Evolutionary conservation across 2,888 invertebrate genomes (phyloP).

Genomic region (Trileptium ribeirensis): DNA sequence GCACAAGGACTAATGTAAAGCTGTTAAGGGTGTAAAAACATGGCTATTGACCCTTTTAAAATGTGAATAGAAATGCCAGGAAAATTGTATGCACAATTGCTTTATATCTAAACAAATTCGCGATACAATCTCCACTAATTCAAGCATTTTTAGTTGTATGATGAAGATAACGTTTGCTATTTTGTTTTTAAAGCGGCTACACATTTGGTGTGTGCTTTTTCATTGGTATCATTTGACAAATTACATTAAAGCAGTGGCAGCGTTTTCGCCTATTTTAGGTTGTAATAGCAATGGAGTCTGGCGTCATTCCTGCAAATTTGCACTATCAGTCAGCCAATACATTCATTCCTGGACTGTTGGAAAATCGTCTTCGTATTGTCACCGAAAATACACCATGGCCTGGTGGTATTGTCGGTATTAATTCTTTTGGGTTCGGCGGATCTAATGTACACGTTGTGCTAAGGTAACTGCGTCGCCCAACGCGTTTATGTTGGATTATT

Average conservation of each 20-base stretch:
- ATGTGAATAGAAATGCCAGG: too few species aligned
- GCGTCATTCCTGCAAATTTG: conserved; percentile 1
- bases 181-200: too few species aligned
- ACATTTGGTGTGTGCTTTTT: too few species aligned
- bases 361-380: conserved; percentile 84
- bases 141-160: too few species aligned
- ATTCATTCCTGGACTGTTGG: conserved; percentile 78
- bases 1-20: too few species aligned
- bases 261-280: background rate
- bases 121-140: too few species aligned
- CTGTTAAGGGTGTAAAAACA: too few species aligned
- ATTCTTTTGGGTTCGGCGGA: conserved; percentile 97
- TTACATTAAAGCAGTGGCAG: background rate
- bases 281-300: background rate
- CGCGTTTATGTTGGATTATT: background rate
- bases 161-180: too few species aligned
- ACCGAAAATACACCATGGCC: conserved; percentile 72
- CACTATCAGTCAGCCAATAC: conserved; percentile 63
- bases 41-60: too few species aligned
- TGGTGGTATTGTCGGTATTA: conserved; percentile 66
- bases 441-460: conserved; percentile 54
- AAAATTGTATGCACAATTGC: too few species aligned
- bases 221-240: too few species aligned
- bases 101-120: too few species aligned
- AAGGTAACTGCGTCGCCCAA: conserved; percentile 28